These are phyloP conservation scores for Brachyrhaphis roseni DNA, from an alignment of 2,797 vertebrate genomes.

Conservation along the genomic window DNA sequence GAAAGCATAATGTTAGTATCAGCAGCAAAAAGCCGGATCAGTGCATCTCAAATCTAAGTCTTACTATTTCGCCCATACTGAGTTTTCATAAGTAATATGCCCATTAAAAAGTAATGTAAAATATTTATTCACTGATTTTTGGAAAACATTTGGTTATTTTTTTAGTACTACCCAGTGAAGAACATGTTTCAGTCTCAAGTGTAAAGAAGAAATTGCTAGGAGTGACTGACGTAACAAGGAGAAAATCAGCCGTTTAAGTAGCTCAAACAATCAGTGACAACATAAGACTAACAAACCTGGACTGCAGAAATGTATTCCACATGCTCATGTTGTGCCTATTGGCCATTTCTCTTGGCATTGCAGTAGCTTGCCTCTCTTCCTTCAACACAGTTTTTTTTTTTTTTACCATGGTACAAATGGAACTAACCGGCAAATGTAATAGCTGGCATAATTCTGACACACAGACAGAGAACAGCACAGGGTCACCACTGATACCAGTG, in stretches of 20 bases:
- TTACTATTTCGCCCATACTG: slow-evolving; percentile 1
- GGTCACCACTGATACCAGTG: slow-evolving; percentile 76
- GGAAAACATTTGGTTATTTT: slow-evolving; percentile 38
- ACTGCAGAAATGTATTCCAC: slow-evolving; percentile 83
- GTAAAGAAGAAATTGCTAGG: slow-evolving; percentile 70
- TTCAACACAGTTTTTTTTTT: slow-evolving; percentile 62
- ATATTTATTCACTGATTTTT: slow-evolving; percentile 37
- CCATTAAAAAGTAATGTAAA: slow-evolving; percentile 5
- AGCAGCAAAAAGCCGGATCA: background rate
- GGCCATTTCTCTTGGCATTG: slow-evolving; percentile 82
- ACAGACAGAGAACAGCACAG: slow-evolving; percentile 73
- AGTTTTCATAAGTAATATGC: background rate
- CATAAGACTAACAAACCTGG: slow-evolving; percentile 78
- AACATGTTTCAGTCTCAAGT: slow-evolving; percentile 50
- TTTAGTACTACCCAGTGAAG: slow-evolving; percentile 29
- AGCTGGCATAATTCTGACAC: slow-evolving; percentile 76
- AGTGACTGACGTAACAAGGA: slow-evolving; percentile 78
- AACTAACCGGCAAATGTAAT: slow-evolving; percentile 76
- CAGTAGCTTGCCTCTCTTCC: slow-evolving; percentile 76
- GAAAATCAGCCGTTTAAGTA: slow-evolving; percentile 78
- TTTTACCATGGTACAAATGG: slow-evolving; percentile 73
- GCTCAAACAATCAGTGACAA: slow-evolving; percentile 82
- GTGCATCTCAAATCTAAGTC: background rate
- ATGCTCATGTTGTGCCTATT: slow-evolving; percentile 75
- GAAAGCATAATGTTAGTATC: background rate